Evolutionary conservation across 2,888 invertebrate species (phyloP), one percentile per base, ranked within the genome.

Genomic region (Mayetiola destructor): DNA sequence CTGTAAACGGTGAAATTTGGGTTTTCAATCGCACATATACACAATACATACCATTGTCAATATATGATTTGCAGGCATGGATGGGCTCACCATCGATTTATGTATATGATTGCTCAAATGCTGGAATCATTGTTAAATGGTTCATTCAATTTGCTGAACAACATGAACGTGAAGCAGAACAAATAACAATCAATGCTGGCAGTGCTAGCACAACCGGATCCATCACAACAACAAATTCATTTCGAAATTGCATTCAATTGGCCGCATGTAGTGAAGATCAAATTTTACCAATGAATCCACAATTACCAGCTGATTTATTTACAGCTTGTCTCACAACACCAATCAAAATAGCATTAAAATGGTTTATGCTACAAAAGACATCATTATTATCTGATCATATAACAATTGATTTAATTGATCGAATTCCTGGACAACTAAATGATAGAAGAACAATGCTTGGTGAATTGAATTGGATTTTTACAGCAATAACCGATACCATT

Each of bases 381-480:
- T 78, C 85, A 30, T 83, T 86, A 67, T 77, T 92, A 64, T 85
- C 91, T 62, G 88, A 91, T 57, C 81, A 81, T 62, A 79, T 92
- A 61, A 84, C 86, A 16, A 74, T 85, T 65, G 94, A 94, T 48
- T 78, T 90, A 61, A 86, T 95, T 59, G 95, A 96, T 69, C 92
- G 91, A 73, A 92, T 99, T 65, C 97, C 97, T 8, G 99, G 99
- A 1, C 88, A 88, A 68, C 80, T 95, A 63, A 88, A 87, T 63
- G 96, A 97, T 75, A 79, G 96, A 20, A 80, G 94, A 64, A 96
- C 99, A 29, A 93, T 97, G 90, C 78, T 97, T 62, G 99, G 99
- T 54, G 97, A 99, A 75, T 76, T 99, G 59, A 99, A 99, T 77
- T 99, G 99, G 99, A 96, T 99, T 69, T 99, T 99, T 75, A 99